phyloP scores from a whole-genome alignment of 2,797 vertebrate genomes.

The Threskiornis aethiopicus region DNA sequence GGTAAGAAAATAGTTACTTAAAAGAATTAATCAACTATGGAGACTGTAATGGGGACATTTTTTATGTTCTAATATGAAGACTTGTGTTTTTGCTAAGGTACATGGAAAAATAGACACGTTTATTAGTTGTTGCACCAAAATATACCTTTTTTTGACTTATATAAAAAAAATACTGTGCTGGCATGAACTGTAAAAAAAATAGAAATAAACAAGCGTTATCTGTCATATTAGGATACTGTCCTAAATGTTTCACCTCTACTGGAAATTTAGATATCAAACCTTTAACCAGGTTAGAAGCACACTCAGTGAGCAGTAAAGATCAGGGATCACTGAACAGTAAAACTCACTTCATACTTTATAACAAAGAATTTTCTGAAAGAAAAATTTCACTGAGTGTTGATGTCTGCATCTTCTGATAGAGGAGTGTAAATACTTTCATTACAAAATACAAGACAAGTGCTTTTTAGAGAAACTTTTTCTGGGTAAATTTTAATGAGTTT shows the following conservation, averaged over 20 bases:
- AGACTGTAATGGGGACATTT: not conserved
- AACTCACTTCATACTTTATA: not conserved
- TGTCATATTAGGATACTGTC: not conserved
- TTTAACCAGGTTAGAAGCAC: not conserved
- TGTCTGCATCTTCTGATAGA: not conserved
- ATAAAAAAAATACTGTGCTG: not conserved
- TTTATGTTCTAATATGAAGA: not conserved
- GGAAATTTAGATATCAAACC: not conserved
- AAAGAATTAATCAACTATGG: not conserved
- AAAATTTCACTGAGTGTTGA: not conserved
- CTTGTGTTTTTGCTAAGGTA: not conserved
- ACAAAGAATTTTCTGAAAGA: not conserved
- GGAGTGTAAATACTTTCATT: not conserved
- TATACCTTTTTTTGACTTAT: not conserved
- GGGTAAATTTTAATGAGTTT: not conserved
- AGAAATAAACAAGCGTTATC: not conserved
- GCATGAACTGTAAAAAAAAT: not conserved
- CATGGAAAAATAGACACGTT: not conserved
- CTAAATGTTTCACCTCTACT: not conserved
- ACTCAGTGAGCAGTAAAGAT: not conserved
- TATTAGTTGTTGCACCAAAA: not conserved
- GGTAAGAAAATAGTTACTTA: not conserved
- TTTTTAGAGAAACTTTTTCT: not conserved
- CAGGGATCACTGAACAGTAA: not conserved
- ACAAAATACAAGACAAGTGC: not conserved